Base-by-base conservation (phyloP, 1,140 invertebrate genomes). In the Conus betulinus region DNA sequence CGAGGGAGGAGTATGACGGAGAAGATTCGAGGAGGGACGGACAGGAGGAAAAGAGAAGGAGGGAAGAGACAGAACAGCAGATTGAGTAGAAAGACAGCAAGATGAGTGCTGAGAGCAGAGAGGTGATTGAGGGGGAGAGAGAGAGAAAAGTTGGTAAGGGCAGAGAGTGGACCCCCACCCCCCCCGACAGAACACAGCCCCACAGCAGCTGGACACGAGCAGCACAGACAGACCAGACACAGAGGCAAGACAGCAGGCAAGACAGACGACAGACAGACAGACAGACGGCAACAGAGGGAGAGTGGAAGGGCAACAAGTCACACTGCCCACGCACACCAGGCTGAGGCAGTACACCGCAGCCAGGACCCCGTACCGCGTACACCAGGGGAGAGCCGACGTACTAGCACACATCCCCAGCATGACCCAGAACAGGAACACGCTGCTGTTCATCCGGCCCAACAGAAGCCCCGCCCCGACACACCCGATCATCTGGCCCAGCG, bases 391-490 rank as follows among this genome's bases (percentile, higher is more conserved):
- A 13, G 74, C 74, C 5, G 52, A 13, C 7, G 85, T 87, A 74
- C 39, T 78, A 52, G 74, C 71, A 3, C 71, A 15, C 85, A 87
- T 8, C 5, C 71, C 85, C 27, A 87, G 23, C 52, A 57, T 17
- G 6, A 60, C 39, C 85, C 85, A 87, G 74, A 87, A 87, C 20
- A 87, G 85, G 53, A 74, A 78, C 17, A 78, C 53, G 6, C 13
- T 8, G 63, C 23, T 78, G 52, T 17, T 51, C 71, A 87, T 52
- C 2, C 74, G 85, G 11, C 52, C 74, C 23, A 78, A 57, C 20
- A 53, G 20, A 20, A 87, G 51, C 11, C 71, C 85, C 23, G 71
- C 57, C 7, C 11, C 51, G 3, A 87, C 10, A 27, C 85, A 87
- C 23, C 85, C 85, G 10, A 53, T 7, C 85, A 87, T n/a, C 11